phyloP scores from a whole-genome alignment of 2,797 vertebrate genomes.

The Cottoperca gobio region DNA sequence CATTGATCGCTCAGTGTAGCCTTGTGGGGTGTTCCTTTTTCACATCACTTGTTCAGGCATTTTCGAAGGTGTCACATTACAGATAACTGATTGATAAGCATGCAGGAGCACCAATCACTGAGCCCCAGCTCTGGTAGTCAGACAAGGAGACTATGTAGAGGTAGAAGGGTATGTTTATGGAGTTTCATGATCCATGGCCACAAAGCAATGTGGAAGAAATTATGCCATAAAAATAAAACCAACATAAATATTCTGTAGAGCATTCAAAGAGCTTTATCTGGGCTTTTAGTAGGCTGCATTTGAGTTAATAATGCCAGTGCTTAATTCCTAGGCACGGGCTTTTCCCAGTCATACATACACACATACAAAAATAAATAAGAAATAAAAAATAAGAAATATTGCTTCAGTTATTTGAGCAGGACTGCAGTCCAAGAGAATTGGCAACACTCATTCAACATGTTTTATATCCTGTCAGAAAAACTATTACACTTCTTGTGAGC shows the following conservation, averaged over 20 bases:
- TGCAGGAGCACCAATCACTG: slow-evolving; percentile 7
- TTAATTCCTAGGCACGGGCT: slow-evolving; percentile 27
- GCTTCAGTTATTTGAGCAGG: slow-evolving; percentile 37
- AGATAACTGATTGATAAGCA: slow-evolving; percentile 40
- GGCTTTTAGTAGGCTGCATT: slow-evolving; percentile 10
- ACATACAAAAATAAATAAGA: too few relatives aligned
- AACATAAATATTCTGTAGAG: slow-evolving; percentile 44
- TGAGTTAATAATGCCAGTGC: slow-evolving; percentile 26
- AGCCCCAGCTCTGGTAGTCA: slow-evolving; percentile 9
- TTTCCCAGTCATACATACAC: neutral
- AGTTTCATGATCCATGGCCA: slow-evolving; percentile 27
- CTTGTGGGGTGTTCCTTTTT: slow-evolving; percentile 5
- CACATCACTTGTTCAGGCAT: slow-evolving; percentile 17
- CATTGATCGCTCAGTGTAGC: slow-evolving; percentile 19
- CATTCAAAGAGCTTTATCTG: slow-evolving; percentile 8
- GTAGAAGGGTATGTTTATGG: slow-evolving; percentile 2
- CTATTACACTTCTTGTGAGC: slow-evolving; percentile 49
- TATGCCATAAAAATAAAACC: slow-evolving; percentile 51
- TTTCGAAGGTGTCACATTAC: slow-evolving; percentile 26
- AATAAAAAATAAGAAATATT: slow-evolving; percentile 46
- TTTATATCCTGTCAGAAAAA: slow-evolving; percentile 66
- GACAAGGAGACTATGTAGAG: neutral
- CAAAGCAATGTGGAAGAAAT: slow-evolving; percentile 55
- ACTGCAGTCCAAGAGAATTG: slow-evolving; percentile 40
- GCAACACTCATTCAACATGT: slow-evolving; percentile 56